Evolutionary conservation across 2,888 invertebrate genomes (phyloP).

Genomic region (Podabrus alpinus): DNA sequence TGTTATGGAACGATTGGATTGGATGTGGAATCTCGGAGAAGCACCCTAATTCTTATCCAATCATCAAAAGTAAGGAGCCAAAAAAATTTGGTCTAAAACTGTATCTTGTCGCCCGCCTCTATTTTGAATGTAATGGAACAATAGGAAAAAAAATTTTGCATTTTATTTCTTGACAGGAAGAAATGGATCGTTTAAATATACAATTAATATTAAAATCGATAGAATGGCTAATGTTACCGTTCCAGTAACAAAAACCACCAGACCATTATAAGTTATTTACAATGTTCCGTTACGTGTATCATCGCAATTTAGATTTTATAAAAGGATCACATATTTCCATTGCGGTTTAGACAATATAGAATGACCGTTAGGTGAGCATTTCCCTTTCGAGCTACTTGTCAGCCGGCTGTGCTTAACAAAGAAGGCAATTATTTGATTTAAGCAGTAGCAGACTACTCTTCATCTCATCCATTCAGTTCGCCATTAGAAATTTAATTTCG

Average conservation of each 20-base stretch:
- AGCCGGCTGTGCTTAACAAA: slow-evolving; percentile 14
- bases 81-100: background rate
- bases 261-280: slow-evolving; percentile 11
- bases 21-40: background rate
- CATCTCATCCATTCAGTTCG: slow-evolving; percentile 17
- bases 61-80: background rate
- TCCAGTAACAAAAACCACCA: slow-evolving; percentile 7
- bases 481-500: slow-evolving; percentile 23
- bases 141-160: background rate
- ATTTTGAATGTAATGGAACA: background rate
- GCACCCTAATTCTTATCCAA: background rate
- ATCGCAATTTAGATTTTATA: slow-evolving; percentile 15
- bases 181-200: background rate
- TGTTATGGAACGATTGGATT: background rate
- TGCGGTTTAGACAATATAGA: slow-evolving; percentile 6
- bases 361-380: slow-evolving; percentile 16
- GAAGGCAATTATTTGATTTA: slow-evolving; percentile 21
- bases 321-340: slow-evolving; percentile 13
- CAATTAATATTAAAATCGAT: background rate
- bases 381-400: slow-evolving; percentile 25
- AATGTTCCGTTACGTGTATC: slow-evolving; percentile 17
- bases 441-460: slow-evolving; percentile 16
- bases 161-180: background rate
- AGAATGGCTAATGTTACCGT: slow-evolving; percentile 1
- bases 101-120: background rate